Evolutionary conservation across 2,888 invertebrate species (phyloP), one percentile per base, ranked within the genome.

Genomic region (Trichacis sp.): DNA sequence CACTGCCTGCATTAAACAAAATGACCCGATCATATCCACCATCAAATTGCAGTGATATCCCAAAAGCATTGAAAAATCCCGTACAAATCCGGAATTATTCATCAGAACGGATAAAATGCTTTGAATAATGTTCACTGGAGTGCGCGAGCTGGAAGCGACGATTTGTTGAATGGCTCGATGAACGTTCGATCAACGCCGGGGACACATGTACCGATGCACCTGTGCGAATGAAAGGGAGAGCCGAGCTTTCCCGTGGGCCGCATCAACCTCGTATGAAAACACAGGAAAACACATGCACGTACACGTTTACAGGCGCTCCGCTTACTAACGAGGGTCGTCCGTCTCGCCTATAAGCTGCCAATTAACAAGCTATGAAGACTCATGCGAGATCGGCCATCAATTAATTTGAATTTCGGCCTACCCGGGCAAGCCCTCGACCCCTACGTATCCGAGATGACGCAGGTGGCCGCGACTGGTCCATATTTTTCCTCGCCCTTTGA

Each of bases 321-420:
- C 66, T 70, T 71, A 73, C 80, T 81, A 81, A 81, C 81, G 77
- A 81, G 80, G 74, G 64, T 72, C 73, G 65, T 43, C 40, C 14
- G 40, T 64, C 63, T 76, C 73, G 73, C 74, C 72, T 76, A 79
- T 82, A 80, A 82, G 79, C 82, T 82, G 77, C 80, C 80, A 82
- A 81, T 81, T 82, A 82, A 81, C 78, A 72, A 73, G 69, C 75
- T 76, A 77, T 77, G 77, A 79, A 40, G 74, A 77, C 76, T 76
- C 74, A 71, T 72, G 70, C 74, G 67, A 70, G 76, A 77, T 79
- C 74, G 75, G 66, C 72, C 71, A 76, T 80, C 79, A 81, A 82
- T 80, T 80, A 80, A 80, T 82, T 80, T 76, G 73, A 76, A 82
- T 79, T 78, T 74, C 53, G 59, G 53, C 62, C 59, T 24, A 47